These are phyloP conservation scores for Polydrusus cervinus DNA, from an alignment of 2,888 invertebrate genomes.

Conservation along the genomic window DNA sequence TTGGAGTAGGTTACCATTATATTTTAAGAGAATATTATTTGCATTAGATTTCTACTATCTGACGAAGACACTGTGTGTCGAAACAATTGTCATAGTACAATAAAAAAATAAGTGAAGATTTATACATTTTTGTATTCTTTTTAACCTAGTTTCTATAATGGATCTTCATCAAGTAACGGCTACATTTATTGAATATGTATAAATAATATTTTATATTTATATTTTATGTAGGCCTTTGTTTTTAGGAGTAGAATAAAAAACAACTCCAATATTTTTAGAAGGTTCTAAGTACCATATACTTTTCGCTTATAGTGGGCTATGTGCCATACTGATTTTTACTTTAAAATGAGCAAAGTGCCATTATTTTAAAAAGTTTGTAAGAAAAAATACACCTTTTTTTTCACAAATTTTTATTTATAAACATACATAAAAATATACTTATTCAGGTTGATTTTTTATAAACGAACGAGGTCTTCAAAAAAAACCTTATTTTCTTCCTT, in stretches of 20 bases:
- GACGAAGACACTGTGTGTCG: no score
- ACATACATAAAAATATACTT: neutral
- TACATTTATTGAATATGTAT: no score
- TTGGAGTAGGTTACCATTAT: no score
- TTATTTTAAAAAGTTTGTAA: conserved; percentile 1
- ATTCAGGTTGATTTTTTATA: neutral
- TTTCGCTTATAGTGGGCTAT: conserved; percentile 21
- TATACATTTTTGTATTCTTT: no score
- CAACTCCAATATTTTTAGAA: conserved; percentile 15
- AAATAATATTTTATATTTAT: neutral
- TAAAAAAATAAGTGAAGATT: no score
- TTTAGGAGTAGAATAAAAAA: conserved; percentile 6
- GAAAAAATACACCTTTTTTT: neutral
- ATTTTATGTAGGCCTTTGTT: conserved; percentile 6
- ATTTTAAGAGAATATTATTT: no score
- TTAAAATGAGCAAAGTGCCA: conserved; percentile 10
- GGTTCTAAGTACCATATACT: conserved; percentile 12
- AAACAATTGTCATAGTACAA: no score
- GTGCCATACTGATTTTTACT: conserved; percentile 12
- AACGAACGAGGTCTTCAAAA: conserved; percentile 13
- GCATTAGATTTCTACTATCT: no score
- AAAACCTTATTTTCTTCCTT: conserved; percentile 12
- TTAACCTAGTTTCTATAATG: no score
- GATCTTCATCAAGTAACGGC: no score
- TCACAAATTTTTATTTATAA: conserved; percentile 25